phyloP scores from a whole-genome alignment of 2,797 vertebrate species.

The Chromobotia macracanthus region DNA sequence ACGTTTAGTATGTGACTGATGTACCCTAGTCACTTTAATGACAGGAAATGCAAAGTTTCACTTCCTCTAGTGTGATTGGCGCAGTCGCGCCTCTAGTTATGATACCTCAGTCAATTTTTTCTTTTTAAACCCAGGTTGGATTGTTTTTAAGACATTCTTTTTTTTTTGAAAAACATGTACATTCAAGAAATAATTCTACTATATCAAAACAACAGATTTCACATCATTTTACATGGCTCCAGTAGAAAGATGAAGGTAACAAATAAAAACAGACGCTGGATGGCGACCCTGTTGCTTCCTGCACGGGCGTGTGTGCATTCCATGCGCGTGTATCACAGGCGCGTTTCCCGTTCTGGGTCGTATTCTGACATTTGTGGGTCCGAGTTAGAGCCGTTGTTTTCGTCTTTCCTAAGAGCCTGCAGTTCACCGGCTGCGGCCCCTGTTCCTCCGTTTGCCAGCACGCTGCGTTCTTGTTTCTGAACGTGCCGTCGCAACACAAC shows the following conservation, averaged over 20 bases:
- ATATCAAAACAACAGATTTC: constrained; percentile 61
- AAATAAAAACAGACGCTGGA: constrained; percentile 49
- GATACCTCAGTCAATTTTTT: constrained; percentile 4
- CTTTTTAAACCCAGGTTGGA: not conserved
- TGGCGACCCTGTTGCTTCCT: constrained; percentile 38
- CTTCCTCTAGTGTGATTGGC: not conserved
- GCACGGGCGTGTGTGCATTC: constrained; percentile 1
- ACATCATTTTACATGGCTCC: constrained; percentile 61
- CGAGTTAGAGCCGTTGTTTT: constrained; percentile 64
- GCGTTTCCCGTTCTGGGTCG: constrained; percentile 73
- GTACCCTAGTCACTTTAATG: constrained; percentile 21
- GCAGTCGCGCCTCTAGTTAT: not conserved
- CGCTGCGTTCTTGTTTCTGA: constrained; percentile 62
- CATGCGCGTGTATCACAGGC: constrained; percentile 62
- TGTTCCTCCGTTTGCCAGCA: constrained; percentile 62
- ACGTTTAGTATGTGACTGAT: not conserved
- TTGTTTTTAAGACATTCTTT: constrained; percentile 45
- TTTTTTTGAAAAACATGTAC: constrained; percentile 60
- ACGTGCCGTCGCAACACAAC: constrained; percentile 71
- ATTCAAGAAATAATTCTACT: constrained; percentile 63
- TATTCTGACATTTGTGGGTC: constrained; percentile 65
- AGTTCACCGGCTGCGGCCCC: constrained; percentile 61
- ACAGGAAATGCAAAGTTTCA: constrained; percentile 12
- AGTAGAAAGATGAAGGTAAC: constrained; percentile 65
- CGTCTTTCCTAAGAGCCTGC: constrained; percentile 73